These are phyloP conservation scores for Acanthurus leucopareius DNA, from an alignment of 2,797 vertebrate species.

Conservation along the genomic window DNA sequence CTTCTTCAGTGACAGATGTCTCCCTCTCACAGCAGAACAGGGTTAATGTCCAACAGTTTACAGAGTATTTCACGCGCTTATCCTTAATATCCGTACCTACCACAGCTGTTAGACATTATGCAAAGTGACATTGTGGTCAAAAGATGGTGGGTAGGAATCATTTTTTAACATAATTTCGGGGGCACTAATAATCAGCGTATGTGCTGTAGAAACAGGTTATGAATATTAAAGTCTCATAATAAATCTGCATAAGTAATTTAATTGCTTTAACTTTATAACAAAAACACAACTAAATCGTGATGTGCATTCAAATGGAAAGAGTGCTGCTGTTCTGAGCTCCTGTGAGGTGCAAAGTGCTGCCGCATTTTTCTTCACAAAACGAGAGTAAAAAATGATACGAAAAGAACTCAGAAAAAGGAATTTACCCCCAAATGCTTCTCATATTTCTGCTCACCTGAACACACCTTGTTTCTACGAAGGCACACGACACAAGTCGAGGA, in stretches of 20 bases:
- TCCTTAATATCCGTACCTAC: neutral
- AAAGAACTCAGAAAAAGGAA: neutral
- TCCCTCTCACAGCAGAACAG: neutral
- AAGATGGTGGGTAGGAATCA: neutral
- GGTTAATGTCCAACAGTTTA: too few relatives aligned
- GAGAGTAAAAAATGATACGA: neutral
- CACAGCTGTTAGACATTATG: neutral
- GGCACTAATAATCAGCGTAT: neutral
- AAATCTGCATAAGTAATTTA: conserved; percentile 4
- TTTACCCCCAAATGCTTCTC: neutral
- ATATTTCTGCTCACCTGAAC: conserved; percentile 1
- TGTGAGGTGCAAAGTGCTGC: neutral
- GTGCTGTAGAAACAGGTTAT: neutral
- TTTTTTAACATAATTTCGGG: neutral
- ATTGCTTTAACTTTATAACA: neutral
- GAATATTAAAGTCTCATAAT: neutral
- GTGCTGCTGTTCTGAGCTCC: neutral
- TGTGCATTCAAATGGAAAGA: neutral
- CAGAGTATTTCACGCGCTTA: neutral
- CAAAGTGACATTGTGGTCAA: neutral
- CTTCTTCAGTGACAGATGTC: neutral
- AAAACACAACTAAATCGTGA: neutral
- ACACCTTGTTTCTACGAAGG: neutral
- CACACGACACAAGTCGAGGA: conserved; percentile 7
- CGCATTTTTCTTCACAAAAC: neutral